Evolutionary conservation across 2,797 vertebrate genomes (phyloP), one percentile per base, ranked within the genome.

Genomic region (Muscicapa striata): DNA sequence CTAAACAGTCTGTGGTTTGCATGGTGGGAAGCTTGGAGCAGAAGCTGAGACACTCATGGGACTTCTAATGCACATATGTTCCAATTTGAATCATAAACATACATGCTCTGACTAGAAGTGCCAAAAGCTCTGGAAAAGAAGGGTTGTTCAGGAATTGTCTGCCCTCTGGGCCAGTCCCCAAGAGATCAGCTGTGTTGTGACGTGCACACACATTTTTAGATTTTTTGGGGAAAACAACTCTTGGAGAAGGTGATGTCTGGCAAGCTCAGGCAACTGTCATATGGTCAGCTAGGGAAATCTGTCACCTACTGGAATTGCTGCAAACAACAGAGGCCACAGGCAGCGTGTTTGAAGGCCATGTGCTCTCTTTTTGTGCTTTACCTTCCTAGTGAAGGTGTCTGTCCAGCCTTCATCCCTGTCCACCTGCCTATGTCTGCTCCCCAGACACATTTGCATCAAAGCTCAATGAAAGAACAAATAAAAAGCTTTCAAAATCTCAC

Each of bases 31-130:
- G 77, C n/a, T 49, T 73, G 80, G 63, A 81, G 86, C 22, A 78
- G 80, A 93, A 95, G 46, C 54, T 72, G 95, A 93, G 86, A 93
- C 4, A 5, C 79, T 52, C 76, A 15, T 1, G 61, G 52, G 92
- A 91, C 29, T 87, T 70, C 57, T 77, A 66, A 87, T 14, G 55
- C 45, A 14, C 38, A 46, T 61, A 82, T 0, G 1, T 2, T 87
- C 63, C 58, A 87, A 41, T 77, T 85, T 48, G 87, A 93, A 93
- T 63, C 73, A 85, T 30, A 66, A 89, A 91, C 74, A 78, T 19
- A 68, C 45, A 46, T 0, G 2, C 23, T 59, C 27, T 22, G 38
- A 77, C 13, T 58, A 73, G 59, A 54, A 76, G 84, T 52, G 45
- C 34, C 30, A 79, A 76, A 11, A 57, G 26, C 66, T 87, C 45